phyloP scores from a whole-genome alignment of 2,113 vertebrate genomes.

The Clarias macrocephalus region DNA sequence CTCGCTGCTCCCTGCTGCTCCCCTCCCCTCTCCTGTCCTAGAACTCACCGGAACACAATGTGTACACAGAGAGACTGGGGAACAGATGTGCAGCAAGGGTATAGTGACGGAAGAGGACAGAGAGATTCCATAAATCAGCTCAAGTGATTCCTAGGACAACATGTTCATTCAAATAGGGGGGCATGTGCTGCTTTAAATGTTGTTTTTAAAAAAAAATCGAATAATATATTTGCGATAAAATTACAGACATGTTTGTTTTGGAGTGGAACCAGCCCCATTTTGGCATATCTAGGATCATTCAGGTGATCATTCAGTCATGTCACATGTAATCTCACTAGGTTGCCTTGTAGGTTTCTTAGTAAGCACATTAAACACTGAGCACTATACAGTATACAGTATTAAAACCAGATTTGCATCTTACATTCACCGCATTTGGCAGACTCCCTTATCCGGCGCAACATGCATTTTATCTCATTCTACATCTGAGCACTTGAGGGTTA shows the following conservation, averaged over 20 bases:
- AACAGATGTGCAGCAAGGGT: constrained; percentile 39
- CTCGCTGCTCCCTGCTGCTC: constrained; percentile 5
- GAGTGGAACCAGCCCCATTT: not conserved
- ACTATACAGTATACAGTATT: not conserved
- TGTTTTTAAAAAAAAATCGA: not conserved
- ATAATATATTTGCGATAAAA: not conserved
- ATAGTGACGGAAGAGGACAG: constrained; percentile 2
- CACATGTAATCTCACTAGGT: not conserved
- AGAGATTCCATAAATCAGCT: not conserved
- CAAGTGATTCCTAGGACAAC: constrained; percentile 1
- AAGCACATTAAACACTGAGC: not conserved
- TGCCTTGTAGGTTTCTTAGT: not conserved
- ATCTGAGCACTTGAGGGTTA: too few relatives aligned
- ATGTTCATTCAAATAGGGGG: not conserved
- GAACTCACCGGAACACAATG: constrained; percentile 38
- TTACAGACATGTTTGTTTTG: constrained; percentile 10
- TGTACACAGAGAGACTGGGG: constrained; percentile 26
- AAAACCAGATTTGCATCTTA: too few relatives aligned
- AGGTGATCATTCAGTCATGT: not conserved
- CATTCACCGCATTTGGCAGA: too few relatives aligned
- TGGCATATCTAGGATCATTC: not conserved
- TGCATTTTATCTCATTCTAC: too few relatives aligned
- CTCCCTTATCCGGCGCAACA: too few relatives aligned
- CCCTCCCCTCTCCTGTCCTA: constrained; percentile 6
- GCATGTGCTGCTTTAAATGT: not conserved